Conservation (phyloP, 2,797 vertebrate species). For the Euphonia xanthogaster region DNA sequence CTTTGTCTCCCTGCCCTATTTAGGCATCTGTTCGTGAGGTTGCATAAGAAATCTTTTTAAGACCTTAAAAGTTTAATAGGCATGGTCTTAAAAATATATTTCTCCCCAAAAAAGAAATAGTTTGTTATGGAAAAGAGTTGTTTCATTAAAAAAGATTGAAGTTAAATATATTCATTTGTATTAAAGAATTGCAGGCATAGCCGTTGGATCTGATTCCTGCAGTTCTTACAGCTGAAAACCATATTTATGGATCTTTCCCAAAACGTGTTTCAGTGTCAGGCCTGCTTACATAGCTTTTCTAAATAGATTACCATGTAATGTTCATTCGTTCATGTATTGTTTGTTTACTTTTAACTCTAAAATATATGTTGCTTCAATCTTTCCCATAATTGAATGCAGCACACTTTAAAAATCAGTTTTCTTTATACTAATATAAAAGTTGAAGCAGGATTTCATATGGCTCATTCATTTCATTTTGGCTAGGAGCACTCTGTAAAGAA, state of each 20-base stretch:
- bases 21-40: background rate
- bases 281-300: constrained; percentile 53
- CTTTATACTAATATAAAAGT: constrained; percentile 55
- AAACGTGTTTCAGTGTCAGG: background rate
- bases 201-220: background rate
- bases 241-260: background rate
- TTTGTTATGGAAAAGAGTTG: background rate
- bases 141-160: constrained; percentile 1
- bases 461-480: constrained; percentile 62
- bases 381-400: constrained; percentile 45
- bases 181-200: constrained; percentile 38
- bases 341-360: constrained; percentile 61
- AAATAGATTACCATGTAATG: constrained; percentile 43
- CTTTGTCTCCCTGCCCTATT: background rate
- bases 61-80: background rate
- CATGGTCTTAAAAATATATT: background rate
- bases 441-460: constrained; percentile 59
- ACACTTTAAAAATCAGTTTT: constrained; percentile 61
- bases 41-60: constrained; percentile 12
- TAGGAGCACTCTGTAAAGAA: constrained; percentile 42
- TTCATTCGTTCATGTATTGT: constrained; percentile 60
- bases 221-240: background rate
- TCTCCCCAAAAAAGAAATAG: background rate
- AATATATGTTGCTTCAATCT: constrained; percentile 55
- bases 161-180: constrained; percentile 31